Evolutionary conservation across 2,888 invertebrate genomes (phyloP), one percentile per base, ranked within the genome.

Genomic region (Drosophila buzzatii): DNA sequence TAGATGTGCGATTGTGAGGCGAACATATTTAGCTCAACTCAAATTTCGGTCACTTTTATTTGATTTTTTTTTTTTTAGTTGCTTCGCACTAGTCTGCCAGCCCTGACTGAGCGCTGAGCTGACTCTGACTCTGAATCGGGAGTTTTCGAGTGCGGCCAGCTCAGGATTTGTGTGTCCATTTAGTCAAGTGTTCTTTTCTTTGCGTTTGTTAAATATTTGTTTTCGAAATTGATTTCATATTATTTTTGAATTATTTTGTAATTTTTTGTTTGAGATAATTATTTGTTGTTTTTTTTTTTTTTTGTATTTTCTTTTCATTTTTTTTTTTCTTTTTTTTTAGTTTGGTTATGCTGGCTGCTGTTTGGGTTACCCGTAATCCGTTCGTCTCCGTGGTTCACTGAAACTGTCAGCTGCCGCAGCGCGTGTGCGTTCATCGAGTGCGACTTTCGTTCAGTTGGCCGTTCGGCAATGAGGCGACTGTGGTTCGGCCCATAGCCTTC

Each of bases 381-480:
- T 92, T 92, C 92, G 92, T 91, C 91, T 92, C 91, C 91, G 93
- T 92, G 92, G 92, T 93, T 93, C 92, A 91, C 92, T 93, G 91
- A 92, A 92, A 93, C 93, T 93, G 93, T 91, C 91, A 90, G 91
- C 91, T 91, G 90, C 90, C 90, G 91, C 85, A 84, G 80, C 81
- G 73, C 88, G 86, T 87, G 85, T 84, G 80, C 83, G 77, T 75
- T 83, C 79, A 79, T 89, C 88, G 85, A 92, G 91, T 89, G 84
- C 82, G 79, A 89, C 86, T 83, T 91, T 91, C 92, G 92, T 91
- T 91, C 67, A 90, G 91, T 89, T 90, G 75, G 72, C 27, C 68
- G 33, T 45, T 73, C 76, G 53, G 53, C 53, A n/a, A 9, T 16
- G n/a, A 12, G 35, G 12, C 47, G 47, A 14, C 14, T 23, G 31